These are phyloP conservation scores for Nesidiocoris tenuis DNA, from an alignment of 2,888 invertebrate species.

Conservation along the genomic window DNA sequence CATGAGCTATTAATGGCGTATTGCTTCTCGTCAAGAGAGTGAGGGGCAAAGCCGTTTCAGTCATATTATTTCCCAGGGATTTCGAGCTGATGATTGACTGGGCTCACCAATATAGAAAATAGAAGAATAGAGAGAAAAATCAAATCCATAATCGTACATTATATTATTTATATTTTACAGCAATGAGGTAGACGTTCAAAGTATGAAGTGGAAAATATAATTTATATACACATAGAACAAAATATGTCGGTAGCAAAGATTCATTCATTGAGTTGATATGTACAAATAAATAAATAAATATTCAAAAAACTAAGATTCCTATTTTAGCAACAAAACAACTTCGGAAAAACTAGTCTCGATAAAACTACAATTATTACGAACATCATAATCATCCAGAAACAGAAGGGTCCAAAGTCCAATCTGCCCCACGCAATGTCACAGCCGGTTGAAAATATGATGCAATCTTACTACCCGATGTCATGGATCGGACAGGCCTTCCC, in stretches of 20 bases:
- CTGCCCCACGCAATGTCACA: background rate
- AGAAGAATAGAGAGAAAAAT: no score
- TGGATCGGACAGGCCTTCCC: background rate
- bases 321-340: background rate
- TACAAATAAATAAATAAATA: slow-evolving; percentile 41
- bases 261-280: slow-evolving; percentile 21
- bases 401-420: background rate
- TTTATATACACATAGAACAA: slow-evolving; percentile 28
- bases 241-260: slow-evolving; percentile 10
- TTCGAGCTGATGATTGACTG: no score
- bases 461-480: background rate
- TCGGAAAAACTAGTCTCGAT: background rate
- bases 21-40: no score
- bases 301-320: slow-evolving; percentile 5
- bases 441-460: background rate
- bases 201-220: slow-evolving; percentile 9
- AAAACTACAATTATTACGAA: background rate
- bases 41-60: no score
- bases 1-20: no score
- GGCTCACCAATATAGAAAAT: no score
- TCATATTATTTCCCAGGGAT: no score
- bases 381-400: background rate
- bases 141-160: no score
- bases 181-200: slow-evolving; percentile 32
- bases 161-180: no score